These are phyloP conservation scores for Hypanus sabinus DNA, from an alignment of 2,113 vertebrate species.

Conservation along the genomic window DNA sequence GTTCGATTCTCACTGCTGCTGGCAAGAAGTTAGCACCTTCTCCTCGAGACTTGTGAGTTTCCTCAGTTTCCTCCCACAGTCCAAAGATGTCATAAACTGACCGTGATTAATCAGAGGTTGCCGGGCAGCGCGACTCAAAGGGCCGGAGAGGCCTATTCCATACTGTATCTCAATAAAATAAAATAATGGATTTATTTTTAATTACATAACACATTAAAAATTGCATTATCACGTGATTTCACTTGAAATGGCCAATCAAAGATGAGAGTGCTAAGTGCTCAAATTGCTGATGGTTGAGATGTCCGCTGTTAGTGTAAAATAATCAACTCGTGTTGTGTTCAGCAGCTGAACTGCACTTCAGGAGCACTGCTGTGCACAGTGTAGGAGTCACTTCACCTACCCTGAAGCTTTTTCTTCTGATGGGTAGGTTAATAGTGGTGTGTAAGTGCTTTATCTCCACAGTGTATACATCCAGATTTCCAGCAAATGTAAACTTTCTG, in stretches of 20 bases:
- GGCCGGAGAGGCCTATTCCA: too few relatives aligned
- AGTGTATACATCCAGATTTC: not conserved
- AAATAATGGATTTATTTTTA: too few relatives aligned
- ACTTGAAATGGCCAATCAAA: not conserved
- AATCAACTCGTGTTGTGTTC: not conserved
- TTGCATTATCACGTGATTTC: not conserved
- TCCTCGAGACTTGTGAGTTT: too few relatives aligned
- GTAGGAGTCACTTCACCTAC: not conserved
- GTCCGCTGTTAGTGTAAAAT: not conserved
- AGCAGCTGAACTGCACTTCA: not conserved
- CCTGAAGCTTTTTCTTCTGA: not conserved
- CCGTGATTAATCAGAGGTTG: too few relatives aligned
- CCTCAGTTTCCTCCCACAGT: too few relatives aligned
- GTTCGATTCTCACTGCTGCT: too few relatives aligned
- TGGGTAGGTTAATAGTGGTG: not conserved
- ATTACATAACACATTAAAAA: not conserved
- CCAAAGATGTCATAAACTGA: too few relatives aligned
- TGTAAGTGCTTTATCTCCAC: not conserved
- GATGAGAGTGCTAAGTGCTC: not conserved
- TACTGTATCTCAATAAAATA: too few relatives aligned
- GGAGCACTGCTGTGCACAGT: not conserved
- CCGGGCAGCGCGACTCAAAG: too few relatives aligned
- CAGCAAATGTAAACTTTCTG: not conserved
- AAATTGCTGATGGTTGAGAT: not conserved
- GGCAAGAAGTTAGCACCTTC: too few relatives aligned